Evolutionary conservation across 2,797 vertebrate genomes (phyloP), one percentile per base, ranked within the genome.

Genomic region (Alfaro cultratus): DNA sequence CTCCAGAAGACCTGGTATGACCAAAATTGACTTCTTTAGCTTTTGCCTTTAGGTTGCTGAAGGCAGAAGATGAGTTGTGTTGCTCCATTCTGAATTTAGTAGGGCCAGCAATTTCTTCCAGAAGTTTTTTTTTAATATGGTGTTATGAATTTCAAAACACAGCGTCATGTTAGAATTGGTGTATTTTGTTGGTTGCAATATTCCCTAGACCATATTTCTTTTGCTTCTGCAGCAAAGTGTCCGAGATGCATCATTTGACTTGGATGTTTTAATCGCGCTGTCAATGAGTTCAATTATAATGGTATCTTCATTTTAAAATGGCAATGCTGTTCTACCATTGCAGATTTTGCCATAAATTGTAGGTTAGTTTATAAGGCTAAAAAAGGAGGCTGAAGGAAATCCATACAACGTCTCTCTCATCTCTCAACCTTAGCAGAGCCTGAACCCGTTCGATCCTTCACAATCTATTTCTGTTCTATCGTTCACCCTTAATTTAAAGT

Each of bases 401-500:
- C 3, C 31, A 67, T 10, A 0, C 15, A 39, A 9, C 1, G 16
- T 64, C 31, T 39, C 3, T 39, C 16, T 39, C 34, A 36, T 36
- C 7, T 5, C 34, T 36, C 31, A 36, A 9, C 15, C 18, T 11
- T 39, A 36, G 62, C 62, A 39, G 2, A 67, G 18, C 34, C 34
- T 39, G 36, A 9, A 67, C 62, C 6, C 8, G 18, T 21, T 67
- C 31, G 7, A 39, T 67, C 34, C 31, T 21, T 39, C 60, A 39
- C 62, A 67, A 10, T 36, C 62, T 39, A 36, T 36, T 39, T 10
- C 62, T 39, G 16, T 23, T 10, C 16, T 36, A 36, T 62, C 29
- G 6, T 64, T 64, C 29, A 36, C 62, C 62, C 62, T 67, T 67
- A 67, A 67, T 67, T 67, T 29, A 67, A 67, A 67, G 34, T 36